Evolutionary conservation across 2,797 vertebrate species (phyloP), one percentile per base, ranked within the genome.

Genomic region (Lacerta agilis): DNA sequence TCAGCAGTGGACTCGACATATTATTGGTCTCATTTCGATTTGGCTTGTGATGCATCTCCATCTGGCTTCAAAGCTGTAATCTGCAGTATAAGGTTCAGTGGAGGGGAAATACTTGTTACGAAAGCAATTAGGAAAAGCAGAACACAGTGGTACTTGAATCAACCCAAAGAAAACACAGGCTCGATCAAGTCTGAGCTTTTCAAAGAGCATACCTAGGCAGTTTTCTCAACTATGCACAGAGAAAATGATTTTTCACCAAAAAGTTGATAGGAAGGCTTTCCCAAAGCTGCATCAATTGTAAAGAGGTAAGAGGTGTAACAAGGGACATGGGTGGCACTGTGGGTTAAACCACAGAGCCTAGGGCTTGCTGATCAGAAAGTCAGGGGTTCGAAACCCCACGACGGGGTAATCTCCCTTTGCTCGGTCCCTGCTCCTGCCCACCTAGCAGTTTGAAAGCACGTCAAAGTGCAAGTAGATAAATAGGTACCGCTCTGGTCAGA

Each of bases 21-120:
- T 95, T 96, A 89, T 88, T 88, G 91, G 88, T 92, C 93, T 87
- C 89, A 87, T 88, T 94, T 94, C 88, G 92, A 94, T 92, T 91
- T 96, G 89, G 94, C 93, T 93, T 96, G 91, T 92, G 91, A 92
- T 94, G 88, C 93, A 83, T 94, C 94, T 93, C 93, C 95, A 94
- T 94, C 91, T 95, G 95, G 93, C 88, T 20, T 88, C 91, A 94
- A 93, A 88, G 77, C 92, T 89, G 92, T 93, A 66, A 91, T 95
- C 84, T 96, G 94, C 90, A 90, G 95, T 88, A 67, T 73, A 27
- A 64, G 88, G 33, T 67, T 87, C 13, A 71, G n/a, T 93, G 83
- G 90, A 91, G 90, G 94, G 83, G 91, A 95, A 93, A 91, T 87
- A 92, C 90, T 86, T 11, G 86, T 92, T 92, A 91, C 72, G 7